A percentile compares a stretch with the other conserved stretches of the same genome.
Evolutionary conservation across 1,140 invertebrate species (phyloP).

Genomic region (Gryon sp.): DNA sequence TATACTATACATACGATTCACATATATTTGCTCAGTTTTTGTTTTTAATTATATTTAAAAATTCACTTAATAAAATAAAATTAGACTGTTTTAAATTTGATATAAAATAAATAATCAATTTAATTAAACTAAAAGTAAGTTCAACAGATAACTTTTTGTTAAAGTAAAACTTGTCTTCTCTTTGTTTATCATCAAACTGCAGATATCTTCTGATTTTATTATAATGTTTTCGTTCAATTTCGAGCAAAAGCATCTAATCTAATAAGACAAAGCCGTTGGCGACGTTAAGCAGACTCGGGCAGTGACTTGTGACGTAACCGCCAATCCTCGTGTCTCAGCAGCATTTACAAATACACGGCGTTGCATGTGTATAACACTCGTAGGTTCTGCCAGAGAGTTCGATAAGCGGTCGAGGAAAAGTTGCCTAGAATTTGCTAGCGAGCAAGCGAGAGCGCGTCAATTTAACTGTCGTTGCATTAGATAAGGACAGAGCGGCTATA

Average conservation of each 20-base stretch:
- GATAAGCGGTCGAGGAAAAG: conserved; percentile 47
- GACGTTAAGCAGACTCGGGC: conserved; percentile 39
- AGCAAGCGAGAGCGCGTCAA: not conserved
- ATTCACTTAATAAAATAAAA: too few species aligned
- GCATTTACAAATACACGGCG: conserved; percentile 52
- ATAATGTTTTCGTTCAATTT: not conserved
- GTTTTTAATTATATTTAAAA: too few species aligned
- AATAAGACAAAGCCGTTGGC: conserved; percentile 11
- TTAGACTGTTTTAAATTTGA: too few species aligned
- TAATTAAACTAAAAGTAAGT: too few species aligned
- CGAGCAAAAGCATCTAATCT: not conserved
- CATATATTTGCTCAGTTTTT: too few species aligned
- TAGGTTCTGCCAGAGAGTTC: conserved; percentile 28
- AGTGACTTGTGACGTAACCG: conserved; percentile 56
- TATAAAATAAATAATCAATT: too few species aligned
- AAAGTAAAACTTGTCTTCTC: too few species aligned
- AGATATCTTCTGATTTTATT: too few species aligned
- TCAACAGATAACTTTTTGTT: too few species aligned
- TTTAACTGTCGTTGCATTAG: not conserved
- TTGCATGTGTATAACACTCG: conserved; percentile 46
- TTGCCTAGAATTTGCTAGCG: conserved; percentile 15
- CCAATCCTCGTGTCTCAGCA: conserved; percentile 47
- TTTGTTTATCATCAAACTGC: too few species aligned
- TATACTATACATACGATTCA: too few species aligned
- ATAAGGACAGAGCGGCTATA: not conserved